Evolutionary conservation across 2,888 invertebrate genomes (phyloP), one percentile per base, ranked within the genome.

Genomic region (Diarsia brunnea): DNA sequence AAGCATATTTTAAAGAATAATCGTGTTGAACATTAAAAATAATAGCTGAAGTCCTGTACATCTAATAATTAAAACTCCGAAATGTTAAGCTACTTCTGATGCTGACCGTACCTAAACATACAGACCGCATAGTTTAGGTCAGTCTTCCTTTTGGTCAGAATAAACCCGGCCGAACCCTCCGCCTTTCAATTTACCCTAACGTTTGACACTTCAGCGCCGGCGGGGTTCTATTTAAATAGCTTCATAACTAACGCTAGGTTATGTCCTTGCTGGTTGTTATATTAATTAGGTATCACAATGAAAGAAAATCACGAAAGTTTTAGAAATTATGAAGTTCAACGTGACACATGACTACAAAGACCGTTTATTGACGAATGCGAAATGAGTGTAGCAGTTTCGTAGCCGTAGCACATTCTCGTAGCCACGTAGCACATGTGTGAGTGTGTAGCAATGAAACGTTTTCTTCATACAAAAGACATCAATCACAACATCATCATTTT

Each of bases 371-470:
- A 38, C 7, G 7, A 38, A 38, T 38, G 43, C 4, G 16, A 58
- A 73, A 43, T n/a, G 19, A 11, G 21, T 73, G 81, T 80, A 78
- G 73, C 81, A 78, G 19, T 73, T 70, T 79, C 79, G 81, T 80
- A 71, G 58, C 49, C 77, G 80, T 65, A 78, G 80, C 65, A 78
- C 21, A 38, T 45, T 31, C 65, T 80, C 81, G 81, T 78, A 78
- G 81, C 81, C n/a, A 47, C 63, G 19, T n/a, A 43, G 12, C 63
- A 27, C 43, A 73, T 65, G 14, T 79, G 55, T 72, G 31, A 16
- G 55, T 72, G 73, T 60, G 78, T 73, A 73, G 58, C 73, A 27
- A 16, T 31, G n/a, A 51, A 58, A 65, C 45, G 2, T 7, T 55
- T 58, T 1, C 43, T 65, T 76, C 70, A 53, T 79, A 61, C 10